Base-by-base conservation (phyloP, 2,888 invertebrate species). In the Drosophila acutilabella region DNA sequence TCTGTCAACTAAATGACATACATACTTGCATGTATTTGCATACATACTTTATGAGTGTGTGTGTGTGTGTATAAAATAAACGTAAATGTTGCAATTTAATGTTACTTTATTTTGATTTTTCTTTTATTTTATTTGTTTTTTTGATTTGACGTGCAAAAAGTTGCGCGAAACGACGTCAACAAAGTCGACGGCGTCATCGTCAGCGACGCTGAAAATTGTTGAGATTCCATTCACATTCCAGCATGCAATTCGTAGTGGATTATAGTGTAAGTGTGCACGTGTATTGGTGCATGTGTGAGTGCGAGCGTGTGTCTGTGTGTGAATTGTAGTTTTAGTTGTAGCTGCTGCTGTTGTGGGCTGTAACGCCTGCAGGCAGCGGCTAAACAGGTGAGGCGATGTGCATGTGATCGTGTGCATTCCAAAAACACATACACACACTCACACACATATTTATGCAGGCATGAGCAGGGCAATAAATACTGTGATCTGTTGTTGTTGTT, bases 161-260 rank as follows among this genome's bases (percentile, higher is more conserved):
- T 75, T 78, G 69, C 74, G 81, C 67, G 80, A 64, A 65, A 60
- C 71, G 62, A 73, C 80, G 67, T 67, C 79, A 66, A 71, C 67
- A 45, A 53, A 62, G 52, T 47, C 85, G 82, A 68, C 86, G 88
- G 87, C 88, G 89, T 88, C 83, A 87, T 75, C 83, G 83, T 81
- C 89, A 83, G 84, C 89, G 88, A 89, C 87, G 90, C 78, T 84
- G 81, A 88, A 91, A 91, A 91, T 90, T 83, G 74, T 88, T 91
- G 71, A 78, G 90, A 91, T 91, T 91, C 91, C 91, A 91, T 91
- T 91, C 91, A 90, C 91, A 91, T 91, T 91, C 91, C 90, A 90
- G 85, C 91, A 90, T 90, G 91, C 91, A 91, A 90, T 90, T 88
- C 82, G 79, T 75, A 84, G 80, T 90, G 86, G 83, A 81, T 78